These are phyloP conservation scores for Crotalus horridus DNA, from an alignment of 2,113 vertebrate species.

Conservation along the genomic window DNA sequence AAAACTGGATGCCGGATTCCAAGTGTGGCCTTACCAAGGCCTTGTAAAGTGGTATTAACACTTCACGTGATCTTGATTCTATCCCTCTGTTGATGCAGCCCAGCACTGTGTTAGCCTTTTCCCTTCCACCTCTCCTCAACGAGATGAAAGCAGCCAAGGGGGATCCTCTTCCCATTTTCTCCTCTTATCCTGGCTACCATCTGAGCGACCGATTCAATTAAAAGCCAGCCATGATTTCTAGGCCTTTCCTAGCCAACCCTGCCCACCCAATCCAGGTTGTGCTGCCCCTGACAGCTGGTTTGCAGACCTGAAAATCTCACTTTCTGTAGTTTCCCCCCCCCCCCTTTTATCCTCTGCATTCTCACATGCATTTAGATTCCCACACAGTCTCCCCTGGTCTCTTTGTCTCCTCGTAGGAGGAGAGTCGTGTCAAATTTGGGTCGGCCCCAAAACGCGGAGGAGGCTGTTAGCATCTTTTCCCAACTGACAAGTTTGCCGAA, in stretches of 20 bases:
- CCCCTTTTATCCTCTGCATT: neutral
- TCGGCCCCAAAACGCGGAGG: neutral
- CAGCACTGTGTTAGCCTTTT: too few species aligned
- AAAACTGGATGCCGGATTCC: too few species aligned
- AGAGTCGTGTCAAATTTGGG: neutral
- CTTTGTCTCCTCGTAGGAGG: neutral
- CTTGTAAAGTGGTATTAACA: too few species aligned
- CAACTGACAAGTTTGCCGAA: neutral
- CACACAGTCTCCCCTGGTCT: neutral
- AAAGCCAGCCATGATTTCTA: neutral
- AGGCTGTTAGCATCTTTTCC: neutral
- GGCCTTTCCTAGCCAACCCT: neutral
- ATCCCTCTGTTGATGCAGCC: too few species aligned
- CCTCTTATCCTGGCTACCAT: too few species aligned
- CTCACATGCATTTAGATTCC: neutral
- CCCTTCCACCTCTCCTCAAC: neutral
- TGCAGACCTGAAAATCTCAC: neutral
- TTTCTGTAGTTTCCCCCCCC: neutral
- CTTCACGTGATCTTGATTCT: too few species aligned
- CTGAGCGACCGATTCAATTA: too few species aligned
- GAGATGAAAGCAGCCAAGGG: neutral
- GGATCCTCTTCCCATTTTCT: too few species aligned
- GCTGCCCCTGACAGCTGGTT: neutral
- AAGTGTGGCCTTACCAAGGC: too few species aligned
- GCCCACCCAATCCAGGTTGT: neutral